A percentile compares a stretch with the other conserved stretches of the same genome.
Evolutionary conservation across 2,113 vertebrate species (phyloP).

Genomic region (Phalacrocorax brasilianus): DNA sequence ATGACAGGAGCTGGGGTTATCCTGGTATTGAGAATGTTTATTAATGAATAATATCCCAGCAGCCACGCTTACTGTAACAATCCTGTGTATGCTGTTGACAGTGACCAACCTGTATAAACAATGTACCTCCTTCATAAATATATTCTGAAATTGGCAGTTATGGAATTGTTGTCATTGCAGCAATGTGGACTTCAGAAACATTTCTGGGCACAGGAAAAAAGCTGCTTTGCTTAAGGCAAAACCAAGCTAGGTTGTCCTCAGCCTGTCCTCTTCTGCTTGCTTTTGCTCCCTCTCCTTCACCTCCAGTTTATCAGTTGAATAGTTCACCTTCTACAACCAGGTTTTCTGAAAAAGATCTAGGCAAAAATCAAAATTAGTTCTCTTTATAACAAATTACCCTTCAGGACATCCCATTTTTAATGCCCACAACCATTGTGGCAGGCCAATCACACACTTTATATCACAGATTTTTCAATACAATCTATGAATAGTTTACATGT

Average conservation of each 20-base stretch:
- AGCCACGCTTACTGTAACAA: not conserved
- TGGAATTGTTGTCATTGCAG: not conserved
- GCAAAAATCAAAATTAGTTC: not conserved
- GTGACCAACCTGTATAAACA: not conserved
- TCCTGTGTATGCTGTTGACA: not conserved
- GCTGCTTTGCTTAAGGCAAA: not conserved
- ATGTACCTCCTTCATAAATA: not conserved
- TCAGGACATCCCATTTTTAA: not conserved
- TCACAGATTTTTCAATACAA: not conserved
- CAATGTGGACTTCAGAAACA: not conserved
- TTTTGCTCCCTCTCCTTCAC: not conserved
- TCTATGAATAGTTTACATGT: not conserved
- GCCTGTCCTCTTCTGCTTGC: not conserved
- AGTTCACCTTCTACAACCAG: not conserved
- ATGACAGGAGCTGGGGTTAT: not conserved
- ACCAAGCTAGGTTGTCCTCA: not conserved
- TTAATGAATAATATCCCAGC: not conserved
- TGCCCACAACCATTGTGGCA: fast-evolving
- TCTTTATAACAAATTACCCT: not conserved
- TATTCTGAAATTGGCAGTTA: not conserved
- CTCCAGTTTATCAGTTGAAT: not conserved
- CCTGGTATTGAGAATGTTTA: not conserved
- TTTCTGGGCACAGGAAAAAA: not conserved
- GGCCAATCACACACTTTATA: not conserved
- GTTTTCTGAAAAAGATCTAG: not conserved